phyloP scores from a whole-genome alignment of 1,140 invertebrate species.

The Octopus bimaculoides region DNA sequence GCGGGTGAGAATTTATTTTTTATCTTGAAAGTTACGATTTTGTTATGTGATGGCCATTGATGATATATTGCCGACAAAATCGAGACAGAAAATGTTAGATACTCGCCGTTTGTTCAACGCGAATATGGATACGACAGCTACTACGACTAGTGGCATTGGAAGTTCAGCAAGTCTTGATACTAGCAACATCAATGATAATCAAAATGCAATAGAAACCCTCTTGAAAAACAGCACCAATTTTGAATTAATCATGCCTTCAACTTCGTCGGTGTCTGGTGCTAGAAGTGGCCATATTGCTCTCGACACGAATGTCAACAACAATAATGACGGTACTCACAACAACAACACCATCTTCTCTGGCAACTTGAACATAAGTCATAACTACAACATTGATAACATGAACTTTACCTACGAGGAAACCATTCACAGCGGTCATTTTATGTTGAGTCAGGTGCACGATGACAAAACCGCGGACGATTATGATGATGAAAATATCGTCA shows the following conservation, averaged over 20 bases:
- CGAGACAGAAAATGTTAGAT: neutral
- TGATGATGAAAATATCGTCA: conserved; percentile 35
- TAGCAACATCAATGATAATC: neutral
- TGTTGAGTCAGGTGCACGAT: conserved; percentile 91
- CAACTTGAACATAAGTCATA: no score
- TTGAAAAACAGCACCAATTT: neutral
- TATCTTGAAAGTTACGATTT: no score
- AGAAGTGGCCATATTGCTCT: neutral
- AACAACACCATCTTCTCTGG: no score
- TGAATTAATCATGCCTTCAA: neutral
- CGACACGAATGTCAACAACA: no score
- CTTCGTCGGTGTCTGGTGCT: neutral
- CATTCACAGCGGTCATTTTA: conserved; percentile 97
- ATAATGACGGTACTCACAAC: no score
- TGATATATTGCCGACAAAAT: no score
- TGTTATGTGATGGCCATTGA: no score
- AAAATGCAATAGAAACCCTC: neutral
- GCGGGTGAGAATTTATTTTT: no score
- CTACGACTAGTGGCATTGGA: no score
- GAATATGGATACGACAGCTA: neutral
- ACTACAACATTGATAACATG: no score
- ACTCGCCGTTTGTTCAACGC: neutral
- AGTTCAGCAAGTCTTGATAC: no score
- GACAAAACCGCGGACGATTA: conserved; percentile 84
- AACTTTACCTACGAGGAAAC: conserved; percentile 13